Percentiles rank a stretch among this genome's conserved stretches.
phyloP scores from a whole-genome alignment of 2,797 vertebrate species.

The Morus bassanus region DNA sequence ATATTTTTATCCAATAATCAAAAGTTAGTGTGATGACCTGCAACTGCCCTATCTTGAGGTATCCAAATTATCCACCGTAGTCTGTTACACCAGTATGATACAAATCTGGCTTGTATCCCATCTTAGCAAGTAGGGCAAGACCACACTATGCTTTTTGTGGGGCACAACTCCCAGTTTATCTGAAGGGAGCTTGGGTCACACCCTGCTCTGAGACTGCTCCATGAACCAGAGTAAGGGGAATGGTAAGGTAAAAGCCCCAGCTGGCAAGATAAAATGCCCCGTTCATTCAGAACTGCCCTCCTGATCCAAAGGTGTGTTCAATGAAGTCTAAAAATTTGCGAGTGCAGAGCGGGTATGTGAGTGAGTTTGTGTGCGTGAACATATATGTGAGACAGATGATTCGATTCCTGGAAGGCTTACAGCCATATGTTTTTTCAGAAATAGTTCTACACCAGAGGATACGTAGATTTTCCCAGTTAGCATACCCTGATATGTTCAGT shows the following conservation, averaged over 20 bases:
- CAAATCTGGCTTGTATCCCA: background rate
- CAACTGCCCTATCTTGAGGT: background rate
- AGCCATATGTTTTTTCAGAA: background rate
- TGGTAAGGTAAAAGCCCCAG: background rate
- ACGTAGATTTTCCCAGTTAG: background rate
- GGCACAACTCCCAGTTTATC: background rate
- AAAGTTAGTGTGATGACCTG: background rate
- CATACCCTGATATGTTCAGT: background rate
- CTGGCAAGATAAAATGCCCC: background rate
- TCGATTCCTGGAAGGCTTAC: background rate
- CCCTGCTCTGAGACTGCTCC: background rate
- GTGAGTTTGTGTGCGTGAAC: background rate
- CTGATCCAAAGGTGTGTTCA: background rate
- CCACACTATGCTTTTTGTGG: background rate
- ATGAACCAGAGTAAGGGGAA: rapidly evolving
- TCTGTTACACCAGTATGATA: background rate
- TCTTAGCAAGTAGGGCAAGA: background rate
- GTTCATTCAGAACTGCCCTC: background rate
- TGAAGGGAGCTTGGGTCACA: rapidly evolving
- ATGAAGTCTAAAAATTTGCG: background rate
- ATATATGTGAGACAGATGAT: background rate
- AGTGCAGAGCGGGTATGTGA: background rate
- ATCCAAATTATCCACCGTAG: background rate
- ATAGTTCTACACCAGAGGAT: background rate
- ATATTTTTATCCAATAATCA: background rate